Conservation (phyloP, 2,888 invertebrate species). For the Caenorhabditis japonica region DNA sequence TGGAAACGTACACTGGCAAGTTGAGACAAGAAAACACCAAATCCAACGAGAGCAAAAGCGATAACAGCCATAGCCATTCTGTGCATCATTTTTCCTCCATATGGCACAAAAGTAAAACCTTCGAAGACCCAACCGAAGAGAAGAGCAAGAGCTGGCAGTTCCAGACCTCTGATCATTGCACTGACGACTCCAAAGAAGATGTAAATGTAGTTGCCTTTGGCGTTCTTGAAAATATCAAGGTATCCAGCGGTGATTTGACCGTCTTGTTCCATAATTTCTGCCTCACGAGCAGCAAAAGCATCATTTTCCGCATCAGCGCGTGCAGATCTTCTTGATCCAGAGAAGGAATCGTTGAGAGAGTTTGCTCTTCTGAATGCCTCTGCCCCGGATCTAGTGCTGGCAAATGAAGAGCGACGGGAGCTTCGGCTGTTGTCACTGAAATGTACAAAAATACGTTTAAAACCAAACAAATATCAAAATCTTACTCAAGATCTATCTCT, state of each 20-base stretch:
- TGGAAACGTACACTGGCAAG: constrained; percentile 61
- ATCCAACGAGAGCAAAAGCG: constrained; percentile 57
- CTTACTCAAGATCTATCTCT: constrained; percentile 61
- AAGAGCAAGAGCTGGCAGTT: constrained; percentile 79
- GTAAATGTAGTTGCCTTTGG: constrained; percentile 61
- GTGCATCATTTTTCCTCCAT: constrained; percentile 66
- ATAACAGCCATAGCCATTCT: constrained; percentile 64
- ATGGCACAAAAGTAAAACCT: constrained; percentile 59
- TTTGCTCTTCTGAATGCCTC: constrained; percentile 61
- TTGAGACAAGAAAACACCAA: constrained; percentile 63
- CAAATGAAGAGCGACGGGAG: constrained; percentile 32
- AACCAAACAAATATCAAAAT: neutral
- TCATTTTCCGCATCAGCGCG: constrained; percentile 56
- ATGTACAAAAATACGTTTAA: neutral
- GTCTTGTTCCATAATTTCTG: constrained; percentile 64
- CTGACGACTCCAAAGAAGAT: constrained; percentile 56
- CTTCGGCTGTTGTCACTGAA: constrained; percentile 54
- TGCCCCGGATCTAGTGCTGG: constrained; percentile 48
- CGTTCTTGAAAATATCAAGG: constrained; percentile 62
- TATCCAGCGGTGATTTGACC: constrained; percentile 60
- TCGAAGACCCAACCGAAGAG: constrained; percentile 73
- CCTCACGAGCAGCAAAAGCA: constrained; percentile 62
- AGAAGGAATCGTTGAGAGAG: constrained; percentile 56
- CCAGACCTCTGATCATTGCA: constrained; percentile 78
- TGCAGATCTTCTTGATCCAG: constrained; percentile 30